A percentile compares a stretch with the other conserved stretches of the same genome.
Evolutionary conservation across 1,140 invertebrate genomes (phyloP).

Genomic region (Drosophila repleta): DNA sequence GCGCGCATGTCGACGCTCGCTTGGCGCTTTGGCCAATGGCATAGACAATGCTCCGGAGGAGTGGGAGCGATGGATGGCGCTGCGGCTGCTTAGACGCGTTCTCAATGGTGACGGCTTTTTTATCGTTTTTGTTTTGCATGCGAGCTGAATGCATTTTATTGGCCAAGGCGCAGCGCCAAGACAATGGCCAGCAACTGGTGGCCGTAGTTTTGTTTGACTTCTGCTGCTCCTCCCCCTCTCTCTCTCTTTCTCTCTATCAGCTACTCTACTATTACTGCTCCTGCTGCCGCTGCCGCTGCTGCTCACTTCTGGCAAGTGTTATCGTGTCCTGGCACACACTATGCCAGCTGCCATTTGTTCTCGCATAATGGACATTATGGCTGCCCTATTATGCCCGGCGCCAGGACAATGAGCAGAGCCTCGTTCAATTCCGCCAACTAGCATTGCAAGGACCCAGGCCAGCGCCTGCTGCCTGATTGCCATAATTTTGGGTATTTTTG

Average conservation of each 20-base stretch:
- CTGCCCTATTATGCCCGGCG: slow-evolving; percentile 60
- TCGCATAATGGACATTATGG: slow-evolving; percentile 75
- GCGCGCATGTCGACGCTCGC: slow-evolving; percentile 71
- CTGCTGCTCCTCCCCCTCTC: not conserved
- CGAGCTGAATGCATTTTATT: slow-evolving; percentile 76
- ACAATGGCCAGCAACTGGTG: slow-evolving; percentile 64
- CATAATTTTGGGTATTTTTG: slow-evolving; percentile 71
- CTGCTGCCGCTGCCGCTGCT: not conserved
- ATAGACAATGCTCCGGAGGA: slow-evolving; percentile 67
- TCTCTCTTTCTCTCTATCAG: no score
- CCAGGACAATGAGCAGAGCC: slow-evolving; percentile 54
- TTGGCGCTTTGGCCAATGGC: slow-evolving; percentile 71
- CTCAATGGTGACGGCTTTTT: slow-evolving; percentile 76
- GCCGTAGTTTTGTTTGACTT: slow-evolving; percentile 19
- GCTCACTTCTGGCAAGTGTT: slow-evolving; percentile 32
- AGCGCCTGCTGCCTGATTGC: slow-evolving; percentile 18
- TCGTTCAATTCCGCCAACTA: slow-evolving; percentile 42
- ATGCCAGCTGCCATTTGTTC: slow-evolving; percentile 66
- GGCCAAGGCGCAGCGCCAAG: slow-evolving; percentile 65
- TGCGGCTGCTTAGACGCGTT: slow-evolving; percentile 74
- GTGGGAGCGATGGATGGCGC: slow-evolving; percentile 38
- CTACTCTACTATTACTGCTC: not conserved
- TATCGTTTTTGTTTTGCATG: slow-evolving; percentile 80
- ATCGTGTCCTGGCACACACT: slow-evolving; percentile 67
- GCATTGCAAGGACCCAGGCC: slow-evolving; percentile 6